A percentile compares a stretch with the other conserved stretches of the same genome.
phyloP scores from a whole-genome alignment of 2,888 invertebrate genomes.

The Drosophila gaucha region DNA sequence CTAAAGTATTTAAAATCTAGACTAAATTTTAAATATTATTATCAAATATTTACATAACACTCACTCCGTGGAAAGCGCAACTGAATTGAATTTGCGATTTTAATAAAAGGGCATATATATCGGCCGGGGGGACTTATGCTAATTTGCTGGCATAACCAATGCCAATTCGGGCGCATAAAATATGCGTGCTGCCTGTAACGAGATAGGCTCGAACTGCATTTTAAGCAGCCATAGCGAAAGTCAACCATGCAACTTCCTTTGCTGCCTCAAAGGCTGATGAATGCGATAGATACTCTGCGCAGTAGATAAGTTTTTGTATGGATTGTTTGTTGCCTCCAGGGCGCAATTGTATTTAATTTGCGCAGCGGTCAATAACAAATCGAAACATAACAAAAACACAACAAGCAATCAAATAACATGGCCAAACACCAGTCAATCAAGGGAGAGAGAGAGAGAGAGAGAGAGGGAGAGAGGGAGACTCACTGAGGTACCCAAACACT shows the following conservation, averaged over 20 bases:
- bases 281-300: not conserved
- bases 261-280: no score
- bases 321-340: constrained; percentile 19
- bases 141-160: constrained; percentile 25
- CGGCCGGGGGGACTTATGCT: constrained; percentile 29
- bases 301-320: not conserved
- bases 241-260: constrained; percentile 20
- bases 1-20: no score
- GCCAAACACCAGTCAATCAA: constrained; percentile 49
- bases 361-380: constrained; percentile 46
- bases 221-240: constrained; percentile 9
- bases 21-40: not conserved
- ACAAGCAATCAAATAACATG: constrained; percentile 64
- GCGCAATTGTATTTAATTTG: constrained; percentile 71
- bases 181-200: constrained; percentile 45
- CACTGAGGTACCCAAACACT: not conserved
- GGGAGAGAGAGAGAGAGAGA: not conserved
- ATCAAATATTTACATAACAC: not conserved
- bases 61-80: not conserved
- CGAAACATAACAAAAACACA: constrained; percentile 67
- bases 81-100: constrained; percentile 4
- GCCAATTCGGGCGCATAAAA: constrained; percentile 52
- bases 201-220: constrained; percentile 43
- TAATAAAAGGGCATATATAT: constrained; percentile 10
- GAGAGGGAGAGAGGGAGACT: not conserved